phyloP scores from a whole-genome alignment of 2,888 invertebrate species.

The Cremastinae sp. region DNA sequence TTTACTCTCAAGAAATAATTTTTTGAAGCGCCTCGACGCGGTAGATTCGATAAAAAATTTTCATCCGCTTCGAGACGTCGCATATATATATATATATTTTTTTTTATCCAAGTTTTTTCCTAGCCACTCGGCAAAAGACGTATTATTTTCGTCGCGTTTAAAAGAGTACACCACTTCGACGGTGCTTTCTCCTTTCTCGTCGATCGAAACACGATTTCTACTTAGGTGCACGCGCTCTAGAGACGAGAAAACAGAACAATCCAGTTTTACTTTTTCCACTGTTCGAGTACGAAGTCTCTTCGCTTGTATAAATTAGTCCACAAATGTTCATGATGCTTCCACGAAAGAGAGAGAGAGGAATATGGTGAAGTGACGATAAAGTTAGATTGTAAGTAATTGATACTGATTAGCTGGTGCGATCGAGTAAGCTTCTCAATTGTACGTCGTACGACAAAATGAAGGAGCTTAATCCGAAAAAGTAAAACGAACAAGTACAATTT shows the following conservation, averaged over 20 bases:
- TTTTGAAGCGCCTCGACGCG: background rate
- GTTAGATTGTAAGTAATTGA: conserved; percentile 55
- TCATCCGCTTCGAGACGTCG: conserved; percentile 9
- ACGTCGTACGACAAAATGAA: conserved; percentile 43
- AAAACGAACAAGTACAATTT: conserved; percentile 61
- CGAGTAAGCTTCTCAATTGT: conserved; percentile 50
- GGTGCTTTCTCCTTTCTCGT: conserved; percentile 36
- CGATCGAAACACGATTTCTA: conserved; percentile 3
- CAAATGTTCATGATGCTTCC: conserved; percentile 59
- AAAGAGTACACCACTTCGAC: conserved; percentile 29
- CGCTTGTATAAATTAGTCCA: conserved; percentile 50
- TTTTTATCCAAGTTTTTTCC: conserved; percentile 13
- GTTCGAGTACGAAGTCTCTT: conserved; percentile 37
- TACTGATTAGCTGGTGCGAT: conserved; percentile 60
- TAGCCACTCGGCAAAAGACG: conserved; percentile 32
- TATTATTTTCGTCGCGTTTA: conserved; percentile 37
- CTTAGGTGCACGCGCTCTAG: conserved; percentile 20
- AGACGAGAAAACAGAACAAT: conserved; percentile 13
- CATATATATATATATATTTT: background rate
- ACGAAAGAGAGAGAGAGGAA: conserved; percentile 32
- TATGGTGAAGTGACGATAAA: conserved; percentile 36
- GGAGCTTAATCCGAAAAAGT: conserved; percentile 53
- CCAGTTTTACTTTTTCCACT: conserved; percentile 30
- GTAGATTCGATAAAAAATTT: background rate
- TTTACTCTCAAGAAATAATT: conserved; percentile 1